phyloP scores from a whole-genome alignment of 53 echinoderm and acorn worm species.

The Echinarachnius parma region DNA sequence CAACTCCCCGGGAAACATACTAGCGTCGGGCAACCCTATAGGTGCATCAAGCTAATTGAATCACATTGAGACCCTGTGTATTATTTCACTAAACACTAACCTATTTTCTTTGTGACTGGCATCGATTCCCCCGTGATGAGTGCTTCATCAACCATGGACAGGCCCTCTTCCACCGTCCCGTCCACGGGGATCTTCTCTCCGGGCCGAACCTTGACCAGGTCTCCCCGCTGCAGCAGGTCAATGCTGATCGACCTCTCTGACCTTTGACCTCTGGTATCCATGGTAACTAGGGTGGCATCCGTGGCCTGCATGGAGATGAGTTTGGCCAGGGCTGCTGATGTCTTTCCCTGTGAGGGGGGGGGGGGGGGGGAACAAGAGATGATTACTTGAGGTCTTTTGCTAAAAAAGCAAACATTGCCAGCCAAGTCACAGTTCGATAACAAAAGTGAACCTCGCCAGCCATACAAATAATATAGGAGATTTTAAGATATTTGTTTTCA shows the following conservation, averaged over 20 bases:
- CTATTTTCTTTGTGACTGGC: constrained; percentile 73
- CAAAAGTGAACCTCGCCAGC: no score
- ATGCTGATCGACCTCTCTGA: constrained; percentile 63
- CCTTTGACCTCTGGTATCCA: constrained; percentile 59
- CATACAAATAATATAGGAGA: no score
- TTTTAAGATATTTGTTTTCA: no score
- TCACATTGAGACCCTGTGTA: no score
- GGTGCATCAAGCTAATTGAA: no score
- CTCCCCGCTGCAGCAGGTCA: constrained; percentile 83
- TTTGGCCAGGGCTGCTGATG: constrained; percentile 87
- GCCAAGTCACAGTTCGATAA: no score
- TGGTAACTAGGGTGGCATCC: constrained; percentile 75
- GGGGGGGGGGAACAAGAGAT: background rate
- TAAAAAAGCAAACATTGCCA: no score
- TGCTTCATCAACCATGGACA: constrained; percentile 81
- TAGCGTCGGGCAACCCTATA: no score
- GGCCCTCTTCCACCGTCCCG: constrained; percentile 65
- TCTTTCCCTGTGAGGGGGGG: constrained; percentile 69
- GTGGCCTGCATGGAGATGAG: constrained; percentile 92
- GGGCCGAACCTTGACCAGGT: constrained; percentile 80
- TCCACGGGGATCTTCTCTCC: constrained; percentile 92
- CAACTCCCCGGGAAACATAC: no score
- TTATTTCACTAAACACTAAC: constrained; percentile 24
- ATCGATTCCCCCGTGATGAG: constrained; percentile 87
- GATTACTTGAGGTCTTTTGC: no score